A percentile compares a stretch with the other conserved stretches of the same genome.
These are phyloP conservation scores for Sthenelais limicola DNA, from an alignment of 2,888 invertebrate species.

Conservation along the genomic window DNA sequence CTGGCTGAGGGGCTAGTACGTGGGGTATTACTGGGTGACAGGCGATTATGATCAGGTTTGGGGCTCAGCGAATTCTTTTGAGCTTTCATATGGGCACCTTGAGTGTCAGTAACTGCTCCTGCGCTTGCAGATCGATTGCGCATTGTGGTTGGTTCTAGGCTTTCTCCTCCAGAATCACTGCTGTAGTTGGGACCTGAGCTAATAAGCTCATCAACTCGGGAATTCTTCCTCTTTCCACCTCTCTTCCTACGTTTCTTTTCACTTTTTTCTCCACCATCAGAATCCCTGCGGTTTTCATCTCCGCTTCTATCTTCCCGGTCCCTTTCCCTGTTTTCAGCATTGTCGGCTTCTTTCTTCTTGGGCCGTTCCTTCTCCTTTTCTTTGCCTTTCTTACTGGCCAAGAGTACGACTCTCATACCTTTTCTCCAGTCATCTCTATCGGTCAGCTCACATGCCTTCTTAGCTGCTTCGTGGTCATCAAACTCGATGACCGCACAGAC, in stretches of 20 bases:
- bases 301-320: constrained; percentile 44
- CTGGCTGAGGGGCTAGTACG: constrained; percentile 61
- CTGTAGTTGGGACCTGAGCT: constrained; percentile 64
- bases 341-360: constrained; percentile 57
- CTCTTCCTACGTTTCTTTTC: constrained; percentile 51
- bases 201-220: constrained; percentile 59
- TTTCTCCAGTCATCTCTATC: constrained; percentile 68
- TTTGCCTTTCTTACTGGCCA: constrained; percentile 56
- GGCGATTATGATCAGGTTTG: constrained; percentile 49
- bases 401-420: constrained; percentile 69
- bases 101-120: constrained; percentile 7
- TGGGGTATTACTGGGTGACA: constrained; percentile 63
- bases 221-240: constrained; percentile 53
- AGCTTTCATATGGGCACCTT: background rate
- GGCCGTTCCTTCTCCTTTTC: constrained; percentile 39
- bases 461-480: constrained; percentile 87
- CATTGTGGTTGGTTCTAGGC: background rate
- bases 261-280: constrained; percentile 55
- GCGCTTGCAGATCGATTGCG: constrained; percentile 24
- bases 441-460: constrained; percentile 80
- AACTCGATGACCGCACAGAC: constrained; percentile 92
- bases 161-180: constrained; percentile 69
- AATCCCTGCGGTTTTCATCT: constrained; percentile 54
- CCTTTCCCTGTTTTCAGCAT: constrained; percentile 50
- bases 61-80: constrained; percentile 49